Evolutionary conservation across 2,797 vertebrate species (phyloP).

Genomic region (Micropoecilia bifurca): DNA sequence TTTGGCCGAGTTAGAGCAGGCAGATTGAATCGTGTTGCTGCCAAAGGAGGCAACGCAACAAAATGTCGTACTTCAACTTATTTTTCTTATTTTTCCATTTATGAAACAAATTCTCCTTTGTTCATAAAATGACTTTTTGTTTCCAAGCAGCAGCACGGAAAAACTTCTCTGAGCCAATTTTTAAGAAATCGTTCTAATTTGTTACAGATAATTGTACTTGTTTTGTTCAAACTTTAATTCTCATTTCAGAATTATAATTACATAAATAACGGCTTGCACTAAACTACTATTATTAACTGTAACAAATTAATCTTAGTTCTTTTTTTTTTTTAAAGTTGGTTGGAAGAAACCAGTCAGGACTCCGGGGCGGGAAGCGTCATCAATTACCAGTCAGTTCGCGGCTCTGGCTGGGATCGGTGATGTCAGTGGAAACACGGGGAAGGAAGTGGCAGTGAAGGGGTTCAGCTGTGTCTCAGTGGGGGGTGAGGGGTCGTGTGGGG

Average conservation of each 20-base stretch:
- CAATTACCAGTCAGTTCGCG: conserved; percentile 2
- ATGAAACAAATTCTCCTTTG: neutral
- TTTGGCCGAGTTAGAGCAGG: neutral
- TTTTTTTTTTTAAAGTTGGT: no score
- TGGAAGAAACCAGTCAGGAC: neutral
- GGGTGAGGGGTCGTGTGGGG: neutral
- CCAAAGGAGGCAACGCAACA: neutral
- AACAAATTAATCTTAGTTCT: no score
- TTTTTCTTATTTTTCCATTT: neutral
- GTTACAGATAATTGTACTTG: no score
- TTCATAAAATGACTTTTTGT: neutral
- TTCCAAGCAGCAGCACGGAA: neutral
- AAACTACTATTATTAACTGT: no score
- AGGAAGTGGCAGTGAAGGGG: conserved; percentile 21
- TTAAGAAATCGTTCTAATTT: no score
- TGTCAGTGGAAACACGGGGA: conserved; percentile 52
- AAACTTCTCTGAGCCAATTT: no score
- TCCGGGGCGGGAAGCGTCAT: neutral
- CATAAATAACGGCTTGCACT: no score
- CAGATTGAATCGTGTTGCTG: neutral
- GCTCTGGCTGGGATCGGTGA: neutral
- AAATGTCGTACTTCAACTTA: neutral
- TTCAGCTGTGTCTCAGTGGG: conserved; percentile 40
- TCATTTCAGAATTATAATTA: no score
- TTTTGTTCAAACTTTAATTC: no score